A percentile compares a stretch with the other conserved stretches of the same genome.
phyloP scores from a whole-genome alignment of 2,888 invertebrate genomes.

The Drosophila prostipennis region DNA sequence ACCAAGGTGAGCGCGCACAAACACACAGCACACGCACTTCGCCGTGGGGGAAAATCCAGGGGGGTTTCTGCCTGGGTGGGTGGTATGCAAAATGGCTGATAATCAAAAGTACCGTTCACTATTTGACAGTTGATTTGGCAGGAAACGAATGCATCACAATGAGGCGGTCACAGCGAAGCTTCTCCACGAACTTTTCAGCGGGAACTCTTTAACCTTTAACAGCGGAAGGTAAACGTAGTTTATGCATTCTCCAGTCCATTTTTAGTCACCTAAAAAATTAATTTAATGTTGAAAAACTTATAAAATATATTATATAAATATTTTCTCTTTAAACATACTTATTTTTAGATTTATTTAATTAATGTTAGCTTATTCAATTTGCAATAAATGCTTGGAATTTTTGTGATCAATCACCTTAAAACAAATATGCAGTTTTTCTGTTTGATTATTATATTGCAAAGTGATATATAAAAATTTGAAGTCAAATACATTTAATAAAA shows the following conservation, averaged over 20 bases:
- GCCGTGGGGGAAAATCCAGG: constrained; percentile 25
- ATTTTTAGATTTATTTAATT: not conserved
- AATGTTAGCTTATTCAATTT: not conserved
- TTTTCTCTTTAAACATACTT: too few species aligned
- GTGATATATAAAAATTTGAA: not conserved
- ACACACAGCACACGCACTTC: constrained; percentile 30
- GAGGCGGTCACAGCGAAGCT: constrained; percentile 2
- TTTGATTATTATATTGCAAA: not conserved
- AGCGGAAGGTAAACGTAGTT: not conserved
- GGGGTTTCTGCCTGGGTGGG: not conserved
- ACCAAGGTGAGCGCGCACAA: constrained; percentile 39
- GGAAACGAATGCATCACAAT: constrained; percentile 32
- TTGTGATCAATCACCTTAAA: not conserved
- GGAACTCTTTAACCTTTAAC: not conserved
- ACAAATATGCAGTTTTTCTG: not conserved
- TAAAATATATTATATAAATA: too few species aligned
- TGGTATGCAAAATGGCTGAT: constrained; percentile 46
- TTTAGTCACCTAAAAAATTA: too few species aligned
- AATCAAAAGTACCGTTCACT: constrained; percentile 55
- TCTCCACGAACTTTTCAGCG: constrained; percentile 1
- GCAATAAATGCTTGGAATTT: not conserved
- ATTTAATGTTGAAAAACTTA: not conserved
- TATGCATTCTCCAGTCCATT: not conserved
- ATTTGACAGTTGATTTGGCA: constrained; percentile 63
- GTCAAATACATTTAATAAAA: not conserved